Percentiles rank a stretch among this genome's conserved stretches.
Evolutionary conservation across 2,888 invertebrate genomes (phyloP).

Genomic region (Sympetrum striolatum): DNA sequence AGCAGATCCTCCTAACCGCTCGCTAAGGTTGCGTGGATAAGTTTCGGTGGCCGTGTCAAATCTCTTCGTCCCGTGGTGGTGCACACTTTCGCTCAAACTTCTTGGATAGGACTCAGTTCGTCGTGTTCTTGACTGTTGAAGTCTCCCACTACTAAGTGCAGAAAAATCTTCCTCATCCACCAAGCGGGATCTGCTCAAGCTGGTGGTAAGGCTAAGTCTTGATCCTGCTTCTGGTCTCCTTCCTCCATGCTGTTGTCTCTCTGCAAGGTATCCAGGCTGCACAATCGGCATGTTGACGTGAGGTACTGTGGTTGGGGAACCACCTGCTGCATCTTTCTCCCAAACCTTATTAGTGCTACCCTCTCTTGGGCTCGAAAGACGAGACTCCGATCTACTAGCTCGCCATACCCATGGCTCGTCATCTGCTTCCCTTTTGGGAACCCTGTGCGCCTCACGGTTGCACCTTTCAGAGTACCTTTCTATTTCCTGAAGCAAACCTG

Average conservation of each 20-base stretch:
- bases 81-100: conserved; percentile 18
- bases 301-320: not conserved
- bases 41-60: conserved; percentile 8
- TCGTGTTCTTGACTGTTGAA: conserved; percentile 7
- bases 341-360: not conserved
- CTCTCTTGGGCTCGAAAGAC: conserved; percentile 5
- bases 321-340: conserved; percentile 6
- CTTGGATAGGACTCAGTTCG: conserved; percentile 22
- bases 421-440: not conserved
- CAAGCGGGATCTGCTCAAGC: conserved; percentile 1
- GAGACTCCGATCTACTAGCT: conserved; percentile 7
- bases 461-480: conserved; percentile 60
- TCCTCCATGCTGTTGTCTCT: not conserved
- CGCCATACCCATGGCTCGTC: conserved; percentile 24
- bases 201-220: conserved; percentile 28
- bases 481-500: conserved; percentile 79
- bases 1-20: conserved; percentile 10
- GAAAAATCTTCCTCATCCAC: conserved; percentile 30
- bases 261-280: not conserved
- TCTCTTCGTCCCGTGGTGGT: not conserved
- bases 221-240: conserved; percentile 10
- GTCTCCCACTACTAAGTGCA: not conserved
- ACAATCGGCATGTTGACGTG: not conserved
- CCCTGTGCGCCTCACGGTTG: not conserved
- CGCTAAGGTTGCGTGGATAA: conserved; percentile 13